These are phyloP conservation scores for Meriones psammophilus DNA, from an alignment of 2,797 vertebrate species.

Conservation along the genomic window DNA sequence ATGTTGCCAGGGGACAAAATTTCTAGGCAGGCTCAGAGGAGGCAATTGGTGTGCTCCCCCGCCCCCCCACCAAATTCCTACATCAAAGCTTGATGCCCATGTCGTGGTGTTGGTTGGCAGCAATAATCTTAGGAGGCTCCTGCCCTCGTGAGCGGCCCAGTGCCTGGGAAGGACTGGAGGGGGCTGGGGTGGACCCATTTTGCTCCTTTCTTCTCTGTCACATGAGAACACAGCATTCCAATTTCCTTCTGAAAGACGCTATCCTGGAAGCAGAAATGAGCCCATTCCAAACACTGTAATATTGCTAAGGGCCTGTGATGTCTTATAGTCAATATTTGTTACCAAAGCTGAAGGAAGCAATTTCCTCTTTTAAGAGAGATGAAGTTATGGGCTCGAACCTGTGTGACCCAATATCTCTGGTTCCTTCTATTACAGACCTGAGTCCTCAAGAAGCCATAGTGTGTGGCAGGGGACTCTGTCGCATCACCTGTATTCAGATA, in stretches of 20 bases:
- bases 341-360: slow-evolving; percentile 22
- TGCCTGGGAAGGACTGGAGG: neutral
- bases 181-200: neutral
- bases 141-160: neutral
- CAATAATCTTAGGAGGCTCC: neutral
- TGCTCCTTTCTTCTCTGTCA: neutral
- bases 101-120: neutral
- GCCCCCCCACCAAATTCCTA: neutral
- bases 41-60: too few relatives aligned
- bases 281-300: neutral
- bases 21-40: neutral
- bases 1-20: neutral
- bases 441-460: slow-evolving; percentile 47
- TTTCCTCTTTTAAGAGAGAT: slow-evolving; percentile 6
- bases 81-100: neutral
- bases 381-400: neutral
- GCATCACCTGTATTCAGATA: slow-evolving; percentile 1
- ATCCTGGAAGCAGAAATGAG: neutral
- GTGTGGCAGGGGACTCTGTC: neutral
- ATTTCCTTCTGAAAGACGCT: neutral
- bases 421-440: neutral
- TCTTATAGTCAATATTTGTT: neutral
- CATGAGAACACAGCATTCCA: neutral
- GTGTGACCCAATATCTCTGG: neutral
- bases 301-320: neutral